A percentile compares a stretch with the other conserved stretches of the same genome.
Evolutionary conservation across 2,797 vertebrate genomes (phyloP).

Genomic region (Hydrophis major): DNA sequence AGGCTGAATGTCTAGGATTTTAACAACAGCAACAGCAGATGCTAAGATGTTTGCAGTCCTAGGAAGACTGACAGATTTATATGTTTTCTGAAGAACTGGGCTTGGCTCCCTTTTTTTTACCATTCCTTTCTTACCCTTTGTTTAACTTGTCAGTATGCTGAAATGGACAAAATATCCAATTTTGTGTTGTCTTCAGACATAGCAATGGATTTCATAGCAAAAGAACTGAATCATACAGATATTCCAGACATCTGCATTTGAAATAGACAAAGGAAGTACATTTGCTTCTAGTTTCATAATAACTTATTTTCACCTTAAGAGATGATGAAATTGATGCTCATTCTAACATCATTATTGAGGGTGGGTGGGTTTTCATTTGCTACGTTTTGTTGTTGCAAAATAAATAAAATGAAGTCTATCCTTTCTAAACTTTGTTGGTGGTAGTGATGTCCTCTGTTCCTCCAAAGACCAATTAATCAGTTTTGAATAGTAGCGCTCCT

Average conservation of each 20-base stretch:
- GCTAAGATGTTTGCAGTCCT: slow-evolving; percentile 38
- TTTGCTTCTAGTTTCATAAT: background rate
- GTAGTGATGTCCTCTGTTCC: slow-evolving; percentile 12
- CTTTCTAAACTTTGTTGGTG: background rate
- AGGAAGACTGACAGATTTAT: slow-evolving; percentile 29
- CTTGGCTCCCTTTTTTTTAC: slow-evolving; percentile 29
- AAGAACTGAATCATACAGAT: background rate
- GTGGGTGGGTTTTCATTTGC: background rate
- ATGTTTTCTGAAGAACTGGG: slow-evolving; percentile 37
- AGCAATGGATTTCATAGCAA: slow-evolving; percentile 34
- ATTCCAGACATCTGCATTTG: background rate
- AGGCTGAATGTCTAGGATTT: slow-evolving; percentile 49
- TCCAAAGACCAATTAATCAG: slow-evolving; percentile 37
- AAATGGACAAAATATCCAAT: slow-evolving; percentile 16
- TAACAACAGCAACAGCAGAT: slow-evolving; percentile 49
- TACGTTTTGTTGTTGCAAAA: background rate
- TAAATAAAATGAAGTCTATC: background rate
- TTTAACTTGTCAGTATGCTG: slow-evolving; percentile 23
- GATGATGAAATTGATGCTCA: background rate
- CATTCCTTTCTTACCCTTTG: background rate
- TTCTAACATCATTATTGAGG: slow-evolving; percentile 8
- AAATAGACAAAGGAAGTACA: background rate
- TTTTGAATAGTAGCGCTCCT: slow-evolving; percentile 32
- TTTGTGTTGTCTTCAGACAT: slow-evolving; percentile 33
- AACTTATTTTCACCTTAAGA: background rate